phyloP scores from a whole-genome alignment of 2,113 vertebrate species.

The Manacus vitellinus region DNA sequence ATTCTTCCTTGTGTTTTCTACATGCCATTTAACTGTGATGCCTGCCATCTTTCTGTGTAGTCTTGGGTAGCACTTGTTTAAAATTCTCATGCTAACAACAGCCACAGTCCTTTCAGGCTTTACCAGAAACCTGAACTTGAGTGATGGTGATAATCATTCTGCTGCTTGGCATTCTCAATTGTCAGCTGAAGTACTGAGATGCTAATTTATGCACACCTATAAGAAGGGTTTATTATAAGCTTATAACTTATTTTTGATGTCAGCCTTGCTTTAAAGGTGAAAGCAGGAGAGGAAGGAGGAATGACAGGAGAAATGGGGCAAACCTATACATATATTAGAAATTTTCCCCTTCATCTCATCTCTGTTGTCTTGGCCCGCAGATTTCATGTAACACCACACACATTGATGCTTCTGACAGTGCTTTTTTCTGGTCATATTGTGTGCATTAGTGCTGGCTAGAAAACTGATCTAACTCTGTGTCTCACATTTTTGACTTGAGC shows the following conservation, averaged over 20 bases:
- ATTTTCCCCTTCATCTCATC: neutral
- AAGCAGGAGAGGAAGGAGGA: neutral
- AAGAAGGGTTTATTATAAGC: neutral
- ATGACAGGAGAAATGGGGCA: neutral
- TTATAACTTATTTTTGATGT: neutral
- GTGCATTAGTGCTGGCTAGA: neutral
- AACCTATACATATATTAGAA: neutral
- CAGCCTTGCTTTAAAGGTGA: neutral
- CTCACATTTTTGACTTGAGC: neutral
- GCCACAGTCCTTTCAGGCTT: neutral
- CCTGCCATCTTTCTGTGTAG: neutral
- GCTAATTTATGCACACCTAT: conserved; percentile 37
- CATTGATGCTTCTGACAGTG: rapidly evolving
- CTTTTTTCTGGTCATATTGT: neutral
- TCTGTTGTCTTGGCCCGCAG: neutral
- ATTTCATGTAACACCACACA: rapidly evolving
- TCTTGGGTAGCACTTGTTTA: neutral
- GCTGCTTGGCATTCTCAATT: neutral
- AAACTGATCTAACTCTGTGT: neutral
- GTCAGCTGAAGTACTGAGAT: neutral
- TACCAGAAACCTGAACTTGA: neutral
- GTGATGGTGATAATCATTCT: neutral
- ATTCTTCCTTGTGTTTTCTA: neutral
- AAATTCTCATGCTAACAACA: neutral
- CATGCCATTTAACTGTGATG: neutral